Evolutionary conservation across 2,113 vertebrate species (phyloP).

Genomic region (Lamprotornis superbus): DNA sequence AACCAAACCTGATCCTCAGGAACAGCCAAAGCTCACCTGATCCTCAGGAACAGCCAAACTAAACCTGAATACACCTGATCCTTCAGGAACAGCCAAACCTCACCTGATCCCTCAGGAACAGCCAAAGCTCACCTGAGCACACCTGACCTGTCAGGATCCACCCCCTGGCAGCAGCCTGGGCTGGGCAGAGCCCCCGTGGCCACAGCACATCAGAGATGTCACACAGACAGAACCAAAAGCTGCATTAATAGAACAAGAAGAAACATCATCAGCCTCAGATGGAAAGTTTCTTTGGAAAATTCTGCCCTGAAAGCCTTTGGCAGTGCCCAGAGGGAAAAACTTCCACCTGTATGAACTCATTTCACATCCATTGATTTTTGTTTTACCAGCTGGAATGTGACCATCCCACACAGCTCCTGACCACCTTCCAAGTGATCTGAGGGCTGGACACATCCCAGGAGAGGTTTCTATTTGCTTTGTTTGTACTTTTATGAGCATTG

Average conservation of each 20-base stretch:
- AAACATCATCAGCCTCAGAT: neutral
- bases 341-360: neutral
- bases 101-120: too few relatives aligned
- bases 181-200: fast-evolving
- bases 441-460: neutral
- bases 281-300: neutral
- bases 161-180: neutral
- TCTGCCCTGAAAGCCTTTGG: neutral
- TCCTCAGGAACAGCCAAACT: too few relatives aligned
- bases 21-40: too few relatives aligned
- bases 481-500: neutral
- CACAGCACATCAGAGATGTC: neutral
- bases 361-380: neutral
- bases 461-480: neutral
- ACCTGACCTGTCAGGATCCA: fast-evolving
- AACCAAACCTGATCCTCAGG: fast-evolving
- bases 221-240: neutral
- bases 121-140: neutral
- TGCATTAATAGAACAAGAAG: neutral
- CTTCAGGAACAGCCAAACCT: too few relatives aligned
- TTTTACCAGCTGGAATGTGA: neutral
- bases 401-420: neutral
- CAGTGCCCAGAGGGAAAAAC: neutral
- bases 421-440: neutral
- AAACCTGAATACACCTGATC: neutral